Evolutionary conservation across 2,113 vertebrate species (phyloP).

Genomic region (Aldabrachelys gigantea): DNA sequence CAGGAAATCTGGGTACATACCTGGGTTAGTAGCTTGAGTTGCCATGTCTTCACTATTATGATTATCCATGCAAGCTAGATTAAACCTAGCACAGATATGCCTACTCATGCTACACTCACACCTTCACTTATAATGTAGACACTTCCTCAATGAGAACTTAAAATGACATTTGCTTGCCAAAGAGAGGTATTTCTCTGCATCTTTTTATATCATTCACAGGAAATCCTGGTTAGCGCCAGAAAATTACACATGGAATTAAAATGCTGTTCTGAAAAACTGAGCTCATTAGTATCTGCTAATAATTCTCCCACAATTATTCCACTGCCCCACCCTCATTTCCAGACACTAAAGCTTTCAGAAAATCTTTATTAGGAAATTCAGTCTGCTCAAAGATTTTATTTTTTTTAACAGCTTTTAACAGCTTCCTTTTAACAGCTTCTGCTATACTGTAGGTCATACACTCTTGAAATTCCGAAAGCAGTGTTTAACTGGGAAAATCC

Average conservation of each 20-base stretch:
- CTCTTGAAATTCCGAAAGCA: not conserved
- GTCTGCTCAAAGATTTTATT: not conserved
- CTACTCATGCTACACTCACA: not conserved
- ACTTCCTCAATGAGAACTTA: not conserved
- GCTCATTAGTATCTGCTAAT: slow-evolving; percentile 63
- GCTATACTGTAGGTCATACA: not conserved
- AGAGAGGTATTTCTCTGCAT: not conserved
- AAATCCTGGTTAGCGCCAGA: not conserved
- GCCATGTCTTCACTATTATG: too few species aligned
- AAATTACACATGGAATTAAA: slow-evolving; percentile 32
- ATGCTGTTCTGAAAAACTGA: slow-evolving; percentile 13
- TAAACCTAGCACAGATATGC: not conserved
- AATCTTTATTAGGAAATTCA: slow-evolving; percentile 12
- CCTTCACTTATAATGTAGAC: not conserved
- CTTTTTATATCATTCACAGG: not conserved
- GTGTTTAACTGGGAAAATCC: not conserved
- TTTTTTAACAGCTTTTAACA: not conserved
- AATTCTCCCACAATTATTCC: slow-evolving; percentile 60
- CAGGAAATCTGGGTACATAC: not conserved
- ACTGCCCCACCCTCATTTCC: not conserved
- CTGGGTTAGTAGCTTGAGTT: not conserved
- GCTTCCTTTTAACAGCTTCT: not conserved
- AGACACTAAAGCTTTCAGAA: slow-evolving; percentile 10
- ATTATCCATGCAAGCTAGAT: not conserved
- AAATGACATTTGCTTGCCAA: not conserved